These are phyloP conservation scores for Cephalopachus bancanus DNA, from an alignment of 2,797 vertebrate species.

Conservation along the genomic window DNA sequence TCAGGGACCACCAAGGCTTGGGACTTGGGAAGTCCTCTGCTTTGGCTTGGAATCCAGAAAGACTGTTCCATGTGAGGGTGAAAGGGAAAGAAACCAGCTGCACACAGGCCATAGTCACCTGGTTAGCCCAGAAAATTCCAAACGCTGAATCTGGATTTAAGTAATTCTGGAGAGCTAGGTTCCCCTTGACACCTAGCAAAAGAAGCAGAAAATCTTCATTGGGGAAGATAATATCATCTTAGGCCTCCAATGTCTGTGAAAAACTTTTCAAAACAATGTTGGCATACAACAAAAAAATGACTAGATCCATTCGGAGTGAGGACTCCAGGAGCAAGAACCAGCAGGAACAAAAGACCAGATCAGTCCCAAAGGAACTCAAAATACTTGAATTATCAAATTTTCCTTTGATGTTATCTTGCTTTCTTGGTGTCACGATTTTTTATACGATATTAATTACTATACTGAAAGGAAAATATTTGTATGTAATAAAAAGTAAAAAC, in stretches of 20 bases:
- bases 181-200: background rate
- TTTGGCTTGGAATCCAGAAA: background rate
- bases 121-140: background rate
- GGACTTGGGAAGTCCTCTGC: background rate
- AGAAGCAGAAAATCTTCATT: background rate
- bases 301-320: background rate
- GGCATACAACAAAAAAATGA: background rate
- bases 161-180: background rate
- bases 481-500: background rate
- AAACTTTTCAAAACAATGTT: conserved; percentile 12
- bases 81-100: background rate
- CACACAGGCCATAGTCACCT: background rate
- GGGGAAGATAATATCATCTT: background rate
- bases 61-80: background rate
- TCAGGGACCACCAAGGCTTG: background rate
- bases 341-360: background rate
- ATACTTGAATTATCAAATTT: background rate
- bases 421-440: background rate
- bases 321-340: background rate
- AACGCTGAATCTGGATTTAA: background rate
- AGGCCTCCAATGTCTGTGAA: background rate
- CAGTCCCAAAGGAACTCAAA: background rate
- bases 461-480: background rate
- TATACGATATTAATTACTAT: background rate
- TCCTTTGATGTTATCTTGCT: background rate